These are phyloP conservation scores for Esox lucius DNA, from an alignment of 2,797 vertebrate species.

Conservation along the genomic window DNA sequence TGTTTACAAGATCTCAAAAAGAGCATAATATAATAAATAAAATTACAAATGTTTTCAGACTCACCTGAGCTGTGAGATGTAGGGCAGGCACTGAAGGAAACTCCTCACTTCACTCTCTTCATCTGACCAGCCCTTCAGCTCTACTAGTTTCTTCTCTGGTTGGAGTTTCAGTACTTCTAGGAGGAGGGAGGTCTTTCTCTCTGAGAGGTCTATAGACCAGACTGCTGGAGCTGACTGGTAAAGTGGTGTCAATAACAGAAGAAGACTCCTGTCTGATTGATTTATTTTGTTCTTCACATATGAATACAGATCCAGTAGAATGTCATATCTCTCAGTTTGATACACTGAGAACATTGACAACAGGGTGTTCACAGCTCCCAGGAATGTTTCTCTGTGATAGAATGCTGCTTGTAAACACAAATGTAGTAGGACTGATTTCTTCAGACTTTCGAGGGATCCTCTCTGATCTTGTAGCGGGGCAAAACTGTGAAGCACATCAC, in stretches of 20 bases:
- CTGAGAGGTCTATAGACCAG: slow-evolving; percentile 33
- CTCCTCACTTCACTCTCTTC: slow-evolving; percentile 42
- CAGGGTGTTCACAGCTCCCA: background rate
- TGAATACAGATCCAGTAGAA: slow-evolving; percentile 23
- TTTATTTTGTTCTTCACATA: slow-evolving; percentile 11
- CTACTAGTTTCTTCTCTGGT: slow-evolving; percentile 36
- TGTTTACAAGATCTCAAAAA: too few relatives aligned
- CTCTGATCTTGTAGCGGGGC: background rate
- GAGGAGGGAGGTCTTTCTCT: slow-evolving; percentile 39
- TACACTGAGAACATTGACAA: slow-evolving; percentile 16
- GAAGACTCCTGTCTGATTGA: slow-evolving; percentile 12
- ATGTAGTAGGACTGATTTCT: slow-evolving; percentile 25
- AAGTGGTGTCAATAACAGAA: slow-evolving; percentile 18
- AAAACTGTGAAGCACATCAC: slow-evolving; percentile 21
- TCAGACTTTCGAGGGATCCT: background rate
- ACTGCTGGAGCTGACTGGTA: slow-evolving; percentile 27
- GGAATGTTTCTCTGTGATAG: background rate
- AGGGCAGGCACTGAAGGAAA: slow-evolving; percentile 14
- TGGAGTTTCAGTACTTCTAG: slow-evolving; percentile 33
- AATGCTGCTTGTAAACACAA: slow-evolving; percentile 26
- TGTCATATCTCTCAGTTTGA: background rate
- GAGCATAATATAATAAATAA: background rate
- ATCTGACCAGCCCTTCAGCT: slow-evolving; percentile 29
- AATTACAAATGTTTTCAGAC: too few relatives aligned
- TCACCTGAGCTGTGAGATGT: too few relatives aligned